These are phyloP conservation scores for Serranus cabrilla DNA, from an alignment of 2,797 vertebrate species.

Conservation along the genomic window DNA sequence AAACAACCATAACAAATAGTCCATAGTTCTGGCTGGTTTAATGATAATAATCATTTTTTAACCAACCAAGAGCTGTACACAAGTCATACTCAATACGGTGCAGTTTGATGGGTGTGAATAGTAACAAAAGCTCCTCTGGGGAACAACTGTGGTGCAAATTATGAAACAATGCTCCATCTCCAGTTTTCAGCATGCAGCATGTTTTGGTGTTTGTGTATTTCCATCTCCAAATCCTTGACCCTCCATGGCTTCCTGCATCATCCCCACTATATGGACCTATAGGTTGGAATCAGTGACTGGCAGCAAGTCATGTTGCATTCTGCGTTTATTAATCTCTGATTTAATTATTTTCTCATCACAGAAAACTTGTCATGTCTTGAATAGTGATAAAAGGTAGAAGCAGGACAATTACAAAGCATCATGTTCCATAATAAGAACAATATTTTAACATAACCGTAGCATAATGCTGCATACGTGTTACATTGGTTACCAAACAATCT, in stretches of 20 bases:
- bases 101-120: constrained; percentile 1
- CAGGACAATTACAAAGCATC: too few species aligned
- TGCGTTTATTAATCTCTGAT: neutral
- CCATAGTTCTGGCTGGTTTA: neutral
- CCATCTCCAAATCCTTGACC: constrained; percentile 17
- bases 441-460: neutral
- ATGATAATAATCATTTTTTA: neutral
- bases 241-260: neutral
- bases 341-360: neutral
- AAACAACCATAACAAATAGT: neutral
- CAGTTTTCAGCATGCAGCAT: constrained; percentile 5
- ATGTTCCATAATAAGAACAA: neutral
- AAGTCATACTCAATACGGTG: neutral
- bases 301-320: neutral
- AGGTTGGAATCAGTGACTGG: too few species aligned
- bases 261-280: too few species aligned
- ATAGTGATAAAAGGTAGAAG: neutral
- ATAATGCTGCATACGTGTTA: neutral
- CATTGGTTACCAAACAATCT: neutral
- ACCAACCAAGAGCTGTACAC: neutral
- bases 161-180: constrained; percentile 27
- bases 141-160: constrained; percentile 12
- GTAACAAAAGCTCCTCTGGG: neutral
- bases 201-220: neutral
- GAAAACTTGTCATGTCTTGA: neutral